Percentiles rank a stretch among this genome's conserved stretches.
phyloP scores from a whole-genome alignment of 2,888 invertebrate species.

The Pterostichus madidus region DNA sequence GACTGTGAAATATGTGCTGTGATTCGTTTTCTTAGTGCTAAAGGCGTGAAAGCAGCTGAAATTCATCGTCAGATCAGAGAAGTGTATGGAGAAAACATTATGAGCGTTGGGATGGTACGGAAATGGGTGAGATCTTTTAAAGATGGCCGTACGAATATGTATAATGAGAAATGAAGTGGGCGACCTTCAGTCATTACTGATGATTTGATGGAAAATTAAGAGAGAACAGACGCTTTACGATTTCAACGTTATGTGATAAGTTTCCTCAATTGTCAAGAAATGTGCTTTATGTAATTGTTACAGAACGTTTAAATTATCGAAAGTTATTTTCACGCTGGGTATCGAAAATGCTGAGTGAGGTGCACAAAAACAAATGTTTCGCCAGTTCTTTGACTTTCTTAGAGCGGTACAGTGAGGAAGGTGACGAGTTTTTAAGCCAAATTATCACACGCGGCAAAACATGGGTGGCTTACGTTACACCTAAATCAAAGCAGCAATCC shows the following conservation, averaged over 20 bases:
- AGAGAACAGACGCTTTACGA: conserved; percentile 67
- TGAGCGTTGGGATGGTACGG: too few relatives aligned
- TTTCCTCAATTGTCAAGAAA: conserved; percentile 68
- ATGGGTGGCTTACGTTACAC: too few relatives aligned
- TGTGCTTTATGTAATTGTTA: conserved; percentile 69
- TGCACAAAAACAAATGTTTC: conserved; percentile 68
- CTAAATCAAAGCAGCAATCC: too few relatives aligned
- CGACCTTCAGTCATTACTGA: conserved; percentile 68
- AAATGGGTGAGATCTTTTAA: too few relatives aligned
- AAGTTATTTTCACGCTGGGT: conserved; percentile 69
- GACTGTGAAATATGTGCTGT: too few relatives aligned
- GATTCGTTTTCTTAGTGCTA: too few relatives aligned
- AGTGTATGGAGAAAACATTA: too few relatives aligned
- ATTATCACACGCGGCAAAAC: conserved; percentile 70
- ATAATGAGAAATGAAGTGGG: conserved; percentile 65
- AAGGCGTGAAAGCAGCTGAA: too few relatives aligned
- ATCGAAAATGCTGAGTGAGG: conserved; percentile 69
- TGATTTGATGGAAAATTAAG: conserved; percentile 68
- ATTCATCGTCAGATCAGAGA: too few relatives aligned
- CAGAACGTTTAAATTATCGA: conserved; percentile 26
- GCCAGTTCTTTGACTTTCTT: conserved; percentile 68
- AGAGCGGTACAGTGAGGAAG: conserved; percentile 68
- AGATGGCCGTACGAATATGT: too few relatives aligned
- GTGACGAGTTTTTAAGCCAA: conserved; percentile 69
- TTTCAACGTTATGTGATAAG: too few relatives aligned